Evolutionary conservation across 1,140 invertebrate genomes (phyloP), one percentile per base, ranked within the genome.

Genomic region (Leptonema lineaticorne): DNA sequence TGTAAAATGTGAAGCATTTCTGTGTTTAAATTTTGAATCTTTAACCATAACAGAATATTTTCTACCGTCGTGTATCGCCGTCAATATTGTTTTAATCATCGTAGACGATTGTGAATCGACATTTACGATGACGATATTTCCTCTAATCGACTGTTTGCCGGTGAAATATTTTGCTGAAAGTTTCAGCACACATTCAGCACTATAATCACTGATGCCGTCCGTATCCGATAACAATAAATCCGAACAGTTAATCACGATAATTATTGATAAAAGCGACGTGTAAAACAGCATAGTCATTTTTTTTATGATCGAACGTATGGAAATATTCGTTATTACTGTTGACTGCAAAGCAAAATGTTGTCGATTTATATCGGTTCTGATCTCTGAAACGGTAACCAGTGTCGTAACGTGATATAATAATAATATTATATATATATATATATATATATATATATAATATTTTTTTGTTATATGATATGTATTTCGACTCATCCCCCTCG

Each of bases 31-130:
- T 53, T 75, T 77, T 56, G 79, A 80, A 73, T 82, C 79, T 73
- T 83, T 83, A 69, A 80, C 77, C 81, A 83, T 82, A 56, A 83
- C 75, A 24, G 81, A 80, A 75, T 80, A 82, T 72, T 82, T 80
- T 58, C 77, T 78, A 18, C 79, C 78, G 14, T 74, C 69, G 72
- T 81, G 78, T 60, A 82, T 78, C n/a, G 80, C 81, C 69, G 75
- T 71, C 68, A 82, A 76, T 56, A 82, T 66, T 56, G 78, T 74
- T 46, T 73, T 75, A 70, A 82, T 76, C 63, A 77, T 79, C 1
- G 74, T 78, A 4, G 80, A 81, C 0, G 71, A 68, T 71, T 79
- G 75, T 37, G 79, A 79, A 75, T 81, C 79, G 24, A 82, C 78
- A 26, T 78, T 79, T 69, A 82, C 77, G 63, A 83, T 78, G 18